Evolutionary conservation across 2,797 vertebrate genomes (phyloP).

Genomic region (Gephyroberyx darwinii): DNA sequence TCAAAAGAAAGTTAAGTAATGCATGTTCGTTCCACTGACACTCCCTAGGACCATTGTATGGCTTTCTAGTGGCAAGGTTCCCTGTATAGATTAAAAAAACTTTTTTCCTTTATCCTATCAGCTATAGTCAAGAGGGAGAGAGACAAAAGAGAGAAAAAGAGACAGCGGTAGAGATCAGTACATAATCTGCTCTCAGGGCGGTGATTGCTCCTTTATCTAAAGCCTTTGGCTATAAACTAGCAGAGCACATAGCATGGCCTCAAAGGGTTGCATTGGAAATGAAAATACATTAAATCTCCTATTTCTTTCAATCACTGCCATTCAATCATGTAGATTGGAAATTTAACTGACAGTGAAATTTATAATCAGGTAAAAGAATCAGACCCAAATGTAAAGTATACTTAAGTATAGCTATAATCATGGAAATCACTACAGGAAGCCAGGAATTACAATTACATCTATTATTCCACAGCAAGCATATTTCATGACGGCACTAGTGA

Average conservation of each 20-base stretch:
- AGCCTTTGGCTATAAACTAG: constrained; percentile 58
- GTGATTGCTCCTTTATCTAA: constrained; percentile 68
- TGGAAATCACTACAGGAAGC: constrained; percentile 12
- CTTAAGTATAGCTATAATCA: not conserved
- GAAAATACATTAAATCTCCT: constrained; percentile 17
- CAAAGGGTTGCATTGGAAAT: constrained; percentile 30
- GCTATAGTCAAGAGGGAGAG: not conserved
- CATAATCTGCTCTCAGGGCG: constrained; percentile 64
- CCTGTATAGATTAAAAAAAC: constrained; percentile 21
- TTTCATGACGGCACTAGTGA: constrained; percentile 43
- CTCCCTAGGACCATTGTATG: not conserved
- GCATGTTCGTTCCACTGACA: not conserved
- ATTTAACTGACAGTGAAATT: constrained; percentile 26
- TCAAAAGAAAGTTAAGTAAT: constrained; percentile 6
- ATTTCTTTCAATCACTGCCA: constrained; percentile 43
- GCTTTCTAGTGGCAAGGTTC: not conserved
- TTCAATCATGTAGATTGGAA: constrained; percentile 36
- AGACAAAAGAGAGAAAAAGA: constrained; percentile 6
- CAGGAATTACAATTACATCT: constrained; percentile 22
- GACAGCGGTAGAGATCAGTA: constrained; percentile 42
- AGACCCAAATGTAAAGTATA: no score
- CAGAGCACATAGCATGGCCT: constrained; percentile 37
- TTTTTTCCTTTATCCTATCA: not conserved
- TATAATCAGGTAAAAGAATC: constrained; percentile 39
- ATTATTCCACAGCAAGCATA: constrained; percentile 47